Conservation (phyloP, 2,113 vertebrate genomes). For the Oreochromis niloticus region DNA sequence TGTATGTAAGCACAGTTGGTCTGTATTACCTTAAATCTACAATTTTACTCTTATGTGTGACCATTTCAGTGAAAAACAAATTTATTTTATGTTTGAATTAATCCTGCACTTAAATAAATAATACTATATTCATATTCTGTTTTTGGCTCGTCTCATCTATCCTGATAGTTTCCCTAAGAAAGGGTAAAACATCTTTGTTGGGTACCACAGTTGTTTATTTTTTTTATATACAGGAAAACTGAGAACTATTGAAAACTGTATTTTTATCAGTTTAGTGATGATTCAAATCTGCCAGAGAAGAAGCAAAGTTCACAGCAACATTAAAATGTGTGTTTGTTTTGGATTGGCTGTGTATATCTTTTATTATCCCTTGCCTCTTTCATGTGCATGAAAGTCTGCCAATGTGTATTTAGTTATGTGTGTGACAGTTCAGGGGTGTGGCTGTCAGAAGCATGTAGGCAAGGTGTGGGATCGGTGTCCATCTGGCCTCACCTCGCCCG, state of each 20-base stretch:
- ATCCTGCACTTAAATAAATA: background rate
- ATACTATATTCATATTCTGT: background rate
- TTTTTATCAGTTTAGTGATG: background rate
- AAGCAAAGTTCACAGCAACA: background rate
- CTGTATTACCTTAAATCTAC: background rate
- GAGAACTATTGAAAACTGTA: background rate
- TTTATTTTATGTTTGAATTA: background rate
- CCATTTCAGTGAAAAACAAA: background rate
- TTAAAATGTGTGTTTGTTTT: background rate
- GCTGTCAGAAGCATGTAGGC: background rate
- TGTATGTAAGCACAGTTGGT: background rate
- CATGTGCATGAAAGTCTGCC: background rate
- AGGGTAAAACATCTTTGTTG: background rate
- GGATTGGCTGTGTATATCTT: background rate
- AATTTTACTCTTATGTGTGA: background rate
- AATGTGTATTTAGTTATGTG: background rate
- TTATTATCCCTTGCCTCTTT: background rate
- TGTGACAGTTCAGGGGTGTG: background rate
- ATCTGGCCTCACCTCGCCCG: constrained; percentile 33
- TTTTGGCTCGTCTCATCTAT: background rate
- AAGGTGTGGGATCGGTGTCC: constrained; percentile 7
- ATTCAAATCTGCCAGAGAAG: background rate
- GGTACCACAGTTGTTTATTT: background rate
- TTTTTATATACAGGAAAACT: background rate
- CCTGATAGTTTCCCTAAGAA: background rate